phyloP scores from a whole-genome alignment of 2,113 vertebrate species.

The Ceratotherium simum region DNA sequence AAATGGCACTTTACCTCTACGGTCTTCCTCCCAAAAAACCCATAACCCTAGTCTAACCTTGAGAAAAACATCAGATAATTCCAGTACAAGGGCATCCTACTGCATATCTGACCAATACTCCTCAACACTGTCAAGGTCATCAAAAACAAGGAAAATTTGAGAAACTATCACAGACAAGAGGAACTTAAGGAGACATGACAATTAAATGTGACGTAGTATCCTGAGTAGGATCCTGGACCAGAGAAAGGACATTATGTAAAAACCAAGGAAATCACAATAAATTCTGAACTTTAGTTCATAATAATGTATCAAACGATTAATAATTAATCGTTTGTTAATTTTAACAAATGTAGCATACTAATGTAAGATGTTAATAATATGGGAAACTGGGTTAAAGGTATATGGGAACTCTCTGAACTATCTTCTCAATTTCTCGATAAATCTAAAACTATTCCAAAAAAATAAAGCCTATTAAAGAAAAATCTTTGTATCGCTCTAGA shows the following conservation, averaged over 20 bases:
- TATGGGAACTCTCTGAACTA: neutral
- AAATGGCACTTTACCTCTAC: neutral
- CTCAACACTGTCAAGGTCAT: slow-evolving; percentile 4
- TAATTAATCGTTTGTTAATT: neutral
- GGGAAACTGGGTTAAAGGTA: neutral
- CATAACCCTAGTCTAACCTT: neutral
- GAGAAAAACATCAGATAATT: neutral
- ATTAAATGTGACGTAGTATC: neutral
- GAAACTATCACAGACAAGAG: neutral
- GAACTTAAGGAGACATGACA: neutral
- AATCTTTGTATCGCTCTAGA: slow-evolving; percentile 9
- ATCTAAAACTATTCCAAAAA: slow-evolving; percentile 37
- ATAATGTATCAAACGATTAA: neutral
- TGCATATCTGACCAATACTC: neutral
- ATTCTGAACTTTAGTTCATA: neutral
- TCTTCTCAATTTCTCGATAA: slow-evolving; percentile 3
- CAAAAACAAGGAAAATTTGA: neutral
- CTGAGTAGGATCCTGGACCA: neutral
- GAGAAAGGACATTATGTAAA: neutral
- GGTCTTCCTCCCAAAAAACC: neutral
- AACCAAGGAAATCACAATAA: slow-evolving; percentile 23
- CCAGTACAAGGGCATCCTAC: neutral
- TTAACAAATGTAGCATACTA: slow-evolving; percentile 1
- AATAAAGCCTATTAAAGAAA: neutral
- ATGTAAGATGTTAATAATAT: neutral